Conservation (phyloP, 2,888 invertebrate species). For the Chrysomela aeneicollis region DNA sequence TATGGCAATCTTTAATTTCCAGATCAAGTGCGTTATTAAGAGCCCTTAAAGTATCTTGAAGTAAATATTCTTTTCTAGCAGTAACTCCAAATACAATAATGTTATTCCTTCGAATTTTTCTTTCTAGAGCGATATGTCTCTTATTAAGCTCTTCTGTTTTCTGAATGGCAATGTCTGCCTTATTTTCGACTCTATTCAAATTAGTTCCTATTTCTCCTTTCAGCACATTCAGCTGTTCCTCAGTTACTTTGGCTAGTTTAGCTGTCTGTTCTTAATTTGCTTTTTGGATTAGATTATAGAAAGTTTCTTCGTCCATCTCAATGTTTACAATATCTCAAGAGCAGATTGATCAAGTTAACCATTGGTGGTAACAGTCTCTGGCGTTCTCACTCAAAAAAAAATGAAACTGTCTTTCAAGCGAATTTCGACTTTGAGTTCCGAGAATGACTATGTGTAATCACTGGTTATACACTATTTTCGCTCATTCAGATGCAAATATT, state of each 20-base stretch:
- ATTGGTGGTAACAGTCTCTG: constrained; percentile 2
- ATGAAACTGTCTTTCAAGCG: neutral
- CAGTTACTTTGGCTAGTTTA: constrained; percentile 12
- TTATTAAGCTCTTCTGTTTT: constrained; percentile 5
- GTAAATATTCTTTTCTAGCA: constrained; percentile 4
- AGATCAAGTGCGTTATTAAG: neutral
- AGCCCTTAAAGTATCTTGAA: constrained; percentile 11
- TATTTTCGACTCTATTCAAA: constrained; percentile 1
- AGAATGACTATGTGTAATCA: neutral
- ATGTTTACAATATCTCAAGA: neutral
- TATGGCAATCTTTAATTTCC: constrained; percentile 8
- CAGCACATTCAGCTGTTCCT: constrained; percentile 7
- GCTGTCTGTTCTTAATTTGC: neutral
- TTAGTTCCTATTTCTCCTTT: constrained; percentile 10
- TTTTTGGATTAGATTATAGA: constrained; percentile 15
- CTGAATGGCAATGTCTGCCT: constrained; percentile 9
- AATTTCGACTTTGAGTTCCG: neutral
- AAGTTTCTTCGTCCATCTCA: constrained; percentile 7
- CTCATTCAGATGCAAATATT: neutral
- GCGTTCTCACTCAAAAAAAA: neutral
- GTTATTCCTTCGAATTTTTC: constrained; percentile 6
- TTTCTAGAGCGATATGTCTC: constrained; percentile 5
- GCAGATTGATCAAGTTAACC: neutral
- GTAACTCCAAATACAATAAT: constrained; percentile 13
- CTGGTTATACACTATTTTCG: neutral